Conservation (phyloP, 2,797 vertebrate species). For the Argyrosomus regius region DNA sequence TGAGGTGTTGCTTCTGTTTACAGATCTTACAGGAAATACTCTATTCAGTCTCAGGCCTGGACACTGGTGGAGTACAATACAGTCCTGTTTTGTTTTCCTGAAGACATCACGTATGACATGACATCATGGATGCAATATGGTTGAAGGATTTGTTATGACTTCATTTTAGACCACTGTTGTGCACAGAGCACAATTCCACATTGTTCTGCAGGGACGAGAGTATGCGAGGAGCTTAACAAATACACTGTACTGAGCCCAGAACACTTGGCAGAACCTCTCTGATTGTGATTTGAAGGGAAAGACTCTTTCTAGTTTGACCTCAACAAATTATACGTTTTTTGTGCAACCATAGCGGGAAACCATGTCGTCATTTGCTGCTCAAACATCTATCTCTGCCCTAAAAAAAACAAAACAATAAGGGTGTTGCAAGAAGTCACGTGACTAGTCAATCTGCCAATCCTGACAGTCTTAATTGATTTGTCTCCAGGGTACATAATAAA, state of each 20-base stretch:
- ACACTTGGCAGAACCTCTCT: conserved; percentile 65
- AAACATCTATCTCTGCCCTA: background rate
- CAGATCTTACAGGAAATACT: conserved; percentile 57
- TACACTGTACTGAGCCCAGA: conserved; percentile 62
- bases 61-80: conserved; percentile 64
- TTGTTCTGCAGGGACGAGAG: conserved; percentile 73
- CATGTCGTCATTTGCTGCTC: background rate
- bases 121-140: conserved; percentile 77
- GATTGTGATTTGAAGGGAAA: conserved; percentile 52
- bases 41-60: conserved; percentile 39
- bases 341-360: background rate
- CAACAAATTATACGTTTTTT: conserved; percentile 5
- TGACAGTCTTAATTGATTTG: conserved; percentile 60
- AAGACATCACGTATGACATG: conserved; percentile 74
- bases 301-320: conserved; percentile 31
- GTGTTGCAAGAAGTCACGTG: conserved; percentile 37
- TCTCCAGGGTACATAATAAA: conserved; percentile 45
- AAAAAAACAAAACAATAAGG: too few species aligned
- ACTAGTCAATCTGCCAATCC: conserved; percentile 16
- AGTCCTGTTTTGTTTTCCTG: conserved; percentile 64
- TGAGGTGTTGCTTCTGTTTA: conserved; percentile 53
- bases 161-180: conserved; percentile 76
- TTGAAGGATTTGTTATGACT: conserved; percentile 75
- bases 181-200: conserved; percentile 71
- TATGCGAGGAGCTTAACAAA: conserved; percentile 68